phyloP scores from a whole-genome alignment of 2,113 vertebrate genomes.

The Ceyx melanurus region DNA sequence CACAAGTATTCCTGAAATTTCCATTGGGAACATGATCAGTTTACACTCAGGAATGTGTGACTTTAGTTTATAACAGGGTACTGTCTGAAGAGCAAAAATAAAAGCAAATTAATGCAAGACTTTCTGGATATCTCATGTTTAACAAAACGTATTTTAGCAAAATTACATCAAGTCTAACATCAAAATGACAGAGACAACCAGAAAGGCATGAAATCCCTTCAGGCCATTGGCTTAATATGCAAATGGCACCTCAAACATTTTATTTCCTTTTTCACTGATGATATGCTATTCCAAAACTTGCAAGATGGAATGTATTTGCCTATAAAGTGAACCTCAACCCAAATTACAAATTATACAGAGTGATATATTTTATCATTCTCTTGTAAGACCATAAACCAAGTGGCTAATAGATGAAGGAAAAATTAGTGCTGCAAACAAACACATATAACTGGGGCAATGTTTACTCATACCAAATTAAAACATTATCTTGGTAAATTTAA shows the following conservation, averaged over 20 bases:
- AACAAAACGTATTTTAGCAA: neutral
- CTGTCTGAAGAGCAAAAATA: constrained; percentile 27
- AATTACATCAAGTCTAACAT: neutral
- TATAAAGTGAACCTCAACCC: neutral
- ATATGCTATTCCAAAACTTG: neutral
- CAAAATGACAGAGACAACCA: neutral
- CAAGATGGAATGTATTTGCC: neutral
- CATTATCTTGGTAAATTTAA: neutral
- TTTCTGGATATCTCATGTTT: neutral
- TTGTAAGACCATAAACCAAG: neutral
- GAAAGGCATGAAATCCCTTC: neutral
- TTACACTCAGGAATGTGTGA: constrained; percentile 56
- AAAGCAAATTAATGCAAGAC: constrained; percentile 15
- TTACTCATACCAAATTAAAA: neutral
- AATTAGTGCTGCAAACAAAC: neutral
- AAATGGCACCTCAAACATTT: neutral
- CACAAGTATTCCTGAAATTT: constrained; percentile 68
- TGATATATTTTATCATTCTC: neutral
- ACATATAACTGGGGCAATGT: neutral
- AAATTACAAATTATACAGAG: neutral
- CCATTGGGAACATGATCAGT: constrained; percentile 43
- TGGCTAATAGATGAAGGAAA: neutral
- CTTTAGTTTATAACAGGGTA: constrained; percentile 13
- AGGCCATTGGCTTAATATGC: neutral
- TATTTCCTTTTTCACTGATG: neutral